Percentiles rank a stretch among this genome's conserved stretches.
Conservation (phyloP, 1,140 invertebrate genomes). For the Drosophila trapezifrons region DNA sequence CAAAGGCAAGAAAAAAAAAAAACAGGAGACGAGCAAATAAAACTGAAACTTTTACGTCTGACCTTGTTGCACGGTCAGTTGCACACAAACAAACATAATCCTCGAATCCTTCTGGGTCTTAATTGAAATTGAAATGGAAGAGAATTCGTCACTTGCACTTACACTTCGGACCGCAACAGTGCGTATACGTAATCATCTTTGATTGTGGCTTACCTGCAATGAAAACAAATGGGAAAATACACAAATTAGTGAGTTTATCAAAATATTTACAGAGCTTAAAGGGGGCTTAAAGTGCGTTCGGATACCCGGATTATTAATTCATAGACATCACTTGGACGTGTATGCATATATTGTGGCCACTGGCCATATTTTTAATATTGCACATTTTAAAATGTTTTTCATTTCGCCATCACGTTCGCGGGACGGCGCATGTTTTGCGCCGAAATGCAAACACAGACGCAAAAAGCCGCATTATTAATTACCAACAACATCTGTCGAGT, state of each 20-base stretch:
- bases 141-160: constrained; percentile 59
- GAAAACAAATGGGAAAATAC: constrained; percentile 3
- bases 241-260: constrained; percentile 5
- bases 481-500: constrained; percentile 10
- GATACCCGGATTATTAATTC: constrained; percentile 40
- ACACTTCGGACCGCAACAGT: constrained; percentile 37
- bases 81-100: constrained; percentile 41
- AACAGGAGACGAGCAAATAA: constrained; percentile 35
- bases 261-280: constrained; percentile 14
- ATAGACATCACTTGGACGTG: constrained; percentile 18
- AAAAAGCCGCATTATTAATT: constrained; percentile 44
- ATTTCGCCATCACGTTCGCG: constrained; percentile 31
- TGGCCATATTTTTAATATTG: constrained; percentile 28
- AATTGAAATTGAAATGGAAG: constrained; percentile 55
- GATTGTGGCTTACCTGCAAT: constrained; percentile 61
- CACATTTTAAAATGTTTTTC: constrained; percentile 38
- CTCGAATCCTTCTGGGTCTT: constrained; percentile 32
- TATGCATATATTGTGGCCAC: constrained; percentile 13
- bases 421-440: constrained; percentile 23
- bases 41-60: constrained; percentile 56
- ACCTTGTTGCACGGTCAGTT: constrained; percentile 61
- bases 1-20: constrained; percentile 12
- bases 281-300: background rate
- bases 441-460: constrained; percentile 29
- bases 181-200: constrained; percentile 38